These are phyloP conservation scores for Apeira syringaria DNA, from an alignment of 2,888 invertebrate species.

Conservation along the genomic window DNA sequence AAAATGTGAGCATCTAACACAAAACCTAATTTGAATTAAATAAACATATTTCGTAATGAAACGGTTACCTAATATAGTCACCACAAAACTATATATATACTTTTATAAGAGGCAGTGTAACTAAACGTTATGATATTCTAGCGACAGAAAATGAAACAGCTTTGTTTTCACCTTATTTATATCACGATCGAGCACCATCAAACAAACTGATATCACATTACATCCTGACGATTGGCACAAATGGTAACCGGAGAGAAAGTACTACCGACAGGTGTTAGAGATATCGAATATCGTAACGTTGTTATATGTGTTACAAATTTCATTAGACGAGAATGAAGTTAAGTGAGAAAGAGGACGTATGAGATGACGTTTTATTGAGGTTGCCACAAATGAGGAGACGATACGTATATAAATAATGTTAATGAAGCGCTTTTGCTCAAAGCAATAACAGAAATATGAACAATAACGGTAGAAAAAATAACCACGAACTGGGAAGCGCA, in stretches of 20 bases:
- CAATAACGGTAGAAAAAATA: too few species aligned
- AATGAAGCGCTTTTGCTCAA: too few species aligned
- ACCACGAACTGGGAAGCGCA: too few species aligned
- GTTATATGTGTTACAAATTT: constrained; percentile 21
- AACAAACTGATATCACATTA: constrained; percentile 15
- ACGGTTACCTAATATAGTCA: too few species aligned
- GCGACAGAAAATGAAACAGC: constrained; percentile 6
- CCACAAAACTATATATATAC: too few species aligned
- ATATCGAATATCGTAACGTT: constrained; percentile 35
- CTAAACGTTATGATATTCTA: constrained; percentile 6
- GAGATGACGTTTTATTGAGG: constrained; percentile 1
- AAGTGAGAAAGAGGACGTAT: constrained; percentile 15
- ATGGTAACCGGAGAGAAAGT: constrained; percentile 43
- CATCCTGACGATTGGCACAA: constrained; percentile 22
- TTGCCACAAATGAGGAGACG: too few species aligned
- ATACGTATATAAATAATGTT: too few species aligned
- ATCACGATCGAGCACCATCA: constrained; percentile 19
- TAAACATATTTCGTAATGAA: too few species aligned
- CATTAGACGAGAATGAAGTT: constrained; percentile 15
- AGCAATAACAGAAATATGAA: too few species aligned
- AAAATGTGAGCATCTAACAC: neutral
- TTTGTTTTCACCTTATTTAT: constrained; percentile 19
- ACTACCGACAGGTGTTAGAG: constrained; percentile 35
- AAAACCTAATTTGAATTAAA: neutral
- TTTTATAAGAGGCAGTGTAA: too few species aligned